Base-by-base conservation (phyloP, 37 sponge, comb jelly and placozoan genomes). In the Chondrosia reniformis region DNA sequence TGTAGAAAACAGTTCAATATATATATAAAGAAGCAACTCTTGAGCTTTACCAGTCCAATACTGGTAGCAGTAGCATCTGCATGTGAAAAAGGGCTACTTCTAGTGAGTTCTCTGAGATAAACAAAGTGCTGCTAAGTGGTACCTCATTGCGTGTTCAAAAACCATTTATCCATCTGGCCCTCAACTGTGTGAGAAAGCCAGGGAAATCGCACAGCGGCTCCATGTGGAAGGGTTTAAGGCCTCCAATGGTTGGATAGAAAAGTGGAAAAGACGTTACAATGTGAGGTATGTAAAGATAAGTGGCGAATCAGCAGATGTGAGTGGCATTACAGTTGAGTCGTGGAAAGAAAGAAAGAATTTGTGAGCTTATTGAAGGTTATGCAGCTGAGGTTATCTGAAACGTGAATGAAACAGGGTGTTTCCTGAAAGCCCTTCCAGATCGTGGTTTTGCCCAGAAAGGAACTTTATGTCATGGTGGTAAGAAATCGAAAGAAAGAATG, bases 171-270 rank as follows among this genome's bases (percentile, higher is more conserved):
- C 86, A 4, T 22, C 28, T 79, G 76, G 86, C 25, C 64, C 80
- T 59, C 46, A 57, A 21, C 81, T 88, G n/a, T 39, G 45, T 66
- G 89, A 83, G 65, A 83, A 88, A 69, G 89, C 81, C 34, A 84
- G 37, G 41, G 43, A 84, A 80, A 88, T 80, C 44, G 84, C 76
- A 43, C 45, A 64, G 3, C 75, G 37, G 32, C 76, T 88, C 32
- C 33, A 62, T 79, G 19, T 84, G 19, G 84, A 46, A 44, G 78
- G 75, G 33, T 88, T 88, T 46, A 83, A 79, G 58, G 84, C 81
- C 40, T 84, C 81, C 33, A 88, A 84, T 80, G 89, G 89, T 31
- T 88, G 89, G 89, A 72, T 87, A 33, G 84, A 71, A 39, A 41
- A 55, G 24, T 86, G 86, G 86, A 86, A 86, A 59, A 80, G 55